Conservation (phyloP, 1,140 invertebrate species). For the Gryllus bimaculatus region DNA sequence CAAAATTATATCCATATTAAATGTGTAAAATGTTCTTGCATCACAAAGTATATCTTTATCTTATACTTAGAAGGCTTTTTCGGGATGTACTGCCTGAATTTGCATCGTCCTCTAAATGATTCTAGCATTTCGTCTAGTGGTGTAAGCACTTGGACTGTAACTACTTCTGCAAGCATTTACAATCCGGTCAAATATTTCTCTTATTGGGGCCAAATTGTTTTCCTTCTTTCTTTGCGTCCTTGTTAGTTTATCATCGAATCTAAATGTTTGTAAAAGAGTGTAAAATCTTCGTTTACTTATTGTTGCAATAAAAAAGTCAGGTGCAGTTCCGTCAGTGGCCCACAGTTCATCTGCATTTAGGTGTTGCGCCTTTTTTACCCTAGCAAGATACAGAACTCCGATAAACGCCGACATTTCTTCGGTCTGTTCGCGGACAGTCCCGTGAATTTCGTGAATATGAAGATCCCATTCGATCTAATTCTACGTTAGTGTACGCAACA, state of each 20-base stretch:
- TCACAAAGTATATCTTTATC: slow-evolving; percentile 15
- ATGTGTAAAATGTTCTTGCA: slow-evolving; percentile 15
- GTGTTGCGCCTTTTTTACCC: neutral
- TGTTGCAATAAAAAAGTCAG: neutral
- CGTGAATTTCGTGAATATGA: neutral
- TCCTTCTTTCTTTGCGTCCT: no score
- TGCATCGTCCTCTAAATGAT: neutral
- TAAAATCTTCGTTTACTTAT: no score
- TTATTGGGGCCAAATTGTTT: no score
- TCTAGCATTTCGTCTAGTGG: neutral
- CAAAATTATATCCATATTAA: slow-evolving; percentile 10
- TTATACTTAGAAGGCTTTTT: slow-evolving; percentile 17
- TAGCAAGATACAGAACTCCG: neutral
- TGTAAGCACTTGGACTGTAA: neutral
- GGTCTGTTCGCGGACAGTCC: neutral
- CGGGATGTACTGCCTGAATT: slow-evolving; percentile 10
- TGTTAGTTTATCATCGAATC: no score
- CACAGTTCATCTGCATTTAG: slow-evolving; percentile 6
- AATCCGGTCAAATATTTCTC: no score
- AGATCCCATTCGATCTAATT: neutral
- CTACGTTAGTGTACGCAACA: neutral
- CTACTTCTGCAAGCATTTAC: no score
- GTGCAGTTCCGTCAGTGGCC: neutral
- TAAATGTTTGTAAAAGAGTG: no score
- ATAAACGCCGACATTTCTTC: neutral